Evolutionary conservation across 2,113 vertebrate genomes (phyloP).

Genomic region (Dicerorhinus sumatrensis): DNA sequence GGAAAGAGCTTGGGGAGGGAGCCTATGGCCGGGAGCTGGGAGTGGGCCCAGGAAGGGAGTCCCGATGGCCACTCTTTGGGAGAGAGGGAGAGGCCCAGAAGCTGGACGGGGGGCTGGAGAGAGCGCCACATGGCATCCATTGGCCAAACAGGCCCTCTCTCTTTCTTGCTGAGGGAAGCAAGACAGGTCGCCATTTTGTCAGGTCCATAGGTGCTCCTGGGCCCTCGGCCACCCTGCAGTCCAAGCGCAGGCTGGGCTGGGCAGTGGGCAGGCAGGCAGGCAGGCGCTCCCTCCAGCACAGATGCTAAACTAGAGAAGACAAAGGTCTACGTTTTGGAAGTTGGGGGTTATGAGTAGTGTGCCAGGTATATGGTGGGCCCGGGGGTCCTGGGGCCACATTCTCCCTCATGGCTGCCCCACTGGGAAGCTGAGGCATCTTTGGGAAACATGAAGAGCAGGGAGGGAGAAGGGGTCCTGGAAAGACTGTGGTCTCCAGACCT

Average conservation of each 20-base stretch:
- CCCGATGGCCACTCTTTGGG: no score
- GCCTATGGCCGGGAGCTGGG: rapidly evolving
- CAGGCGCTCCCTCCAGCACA: background rate
- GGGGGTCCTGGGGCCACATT: no score
- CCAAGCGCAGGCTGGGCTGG: background rate
- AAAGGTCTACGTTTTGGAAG: rapidly evolving
- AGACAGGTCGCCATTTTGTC: rapidly evolving
- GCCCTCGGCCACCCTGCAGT: rapidly evolving
- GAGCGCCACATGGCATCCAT: no score
- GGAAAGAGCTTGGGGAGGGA: rapidly evolving
- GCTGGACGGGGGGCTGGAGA: no score
- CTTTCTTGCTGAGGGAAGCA: background rate
- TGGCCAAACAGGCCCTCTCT: no score
- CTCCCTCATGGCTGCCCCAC: rapidly evolving
- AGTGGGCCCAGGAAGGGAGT: no score
- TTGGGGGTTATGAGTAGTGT: rapidly evolving
- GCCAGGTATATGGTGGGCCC: rapidly evolving
- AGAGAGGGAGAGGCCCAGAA: background rate
- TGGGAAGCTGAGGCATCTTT: background rate
- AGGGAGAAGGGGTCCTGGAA: background rate
- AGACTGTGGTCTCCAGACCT: background rate
- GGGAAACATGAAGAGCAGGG: background rate
- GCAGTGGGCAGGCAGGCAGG: background rate
- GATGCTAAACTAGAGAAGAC: background rate
- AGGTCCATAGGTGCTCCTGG: rapidly evolving